A percentile compares a stretch with the other conserved stretches of the same genome.
Conservation (phyloP, 2,113 vertebrate species). For the Sebastes schlegelii region DNA sequence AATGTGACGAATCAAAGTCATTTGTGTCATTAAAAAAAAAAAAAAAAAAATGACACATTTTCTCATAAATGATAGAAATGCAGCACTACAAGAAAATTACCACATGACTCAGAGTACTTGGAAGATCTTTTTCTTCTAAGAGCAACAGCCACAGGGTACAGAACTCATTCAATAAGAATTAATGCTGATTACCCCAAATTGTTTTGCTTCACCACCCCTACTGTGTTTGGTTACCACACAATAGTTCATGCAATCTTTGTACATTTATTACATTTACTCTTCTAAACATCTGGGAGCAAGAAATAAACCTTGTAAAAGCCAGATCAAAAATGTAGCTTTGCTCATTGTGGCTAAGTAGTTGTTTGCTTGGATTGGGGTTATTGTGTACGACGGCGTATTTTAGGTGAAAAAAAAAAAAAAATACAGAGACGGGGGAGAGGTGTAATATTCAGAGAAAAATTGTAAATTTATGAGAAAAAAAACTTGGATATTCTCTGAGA, state of each 20-base stretch:
- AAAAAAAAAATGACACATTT: background rate
- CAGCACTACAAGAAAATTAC: background rate
- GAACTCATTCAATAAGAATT: background rate
- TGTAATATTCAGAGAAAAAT: too few relatives aligned
- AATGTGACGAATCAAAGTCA: constrained; percentile 1
- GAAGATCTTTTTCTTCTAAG: background rate
- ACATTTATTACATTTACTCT: background rate
- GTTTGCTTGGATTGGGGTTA: background rate
- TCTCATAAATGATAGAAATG: background rate
- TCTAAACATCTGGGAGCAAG: background rate
- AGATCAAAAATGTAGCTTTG: background rate
- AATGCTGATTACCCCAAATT: constrained; percentile 9
- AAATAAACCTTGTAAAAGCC: background rate
- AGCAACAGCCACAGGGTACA: background rate
- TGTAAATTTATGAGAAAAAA: too few relatives aligned
- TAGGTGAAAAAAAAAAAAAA: too few relatives aligned
- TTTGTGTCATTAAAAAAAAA: constrained; percentile 3
- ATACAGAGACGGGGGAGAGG: too few relatives aligned
- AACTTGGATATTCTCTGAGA: too few relatives aligned
- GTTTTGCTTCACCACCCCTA: background rate
- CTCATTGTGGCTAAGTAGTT: background rate
- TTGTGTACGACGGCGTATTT: too few relatives aligned
- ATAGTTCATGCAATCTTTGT: background rate
- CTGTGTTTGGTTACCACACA: background rate
- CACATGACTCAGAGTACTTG: background rate